Percentiles rank a stretch among this genome's conserved stretches.
Evolutionary conservation across 2,113 vertebrate species (phyloP).

Genomic region (Arvicanthis niloticus): DNA sequence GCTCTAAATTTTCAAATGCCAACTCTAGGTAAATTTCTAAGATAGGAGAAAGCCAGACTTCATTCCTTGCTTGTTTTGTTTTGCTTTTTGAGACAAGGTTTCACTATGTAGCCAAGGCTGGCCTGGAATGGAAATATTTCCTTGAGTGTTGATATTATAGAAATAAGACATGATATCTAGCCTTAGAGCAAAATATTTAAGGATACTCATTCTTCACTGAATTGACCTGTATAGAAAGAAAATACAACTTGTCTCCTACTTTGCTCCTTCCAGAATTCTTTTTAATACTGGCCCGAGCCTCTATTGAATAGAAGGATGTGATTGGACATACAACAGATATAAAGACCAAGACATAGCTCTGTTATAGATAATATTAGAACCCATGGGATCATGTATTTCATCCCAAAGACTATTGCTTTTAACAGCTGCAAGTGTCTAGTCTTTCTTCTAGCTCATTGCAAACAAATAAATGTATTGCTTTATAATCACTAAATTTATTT

Average conservation of each 20-base stretch:
- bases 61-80: not conserved
- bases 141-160: not conserved
- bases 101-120: not conserved
- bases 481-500: constrained; percentile 72
- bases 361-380: constrained; percentile 62
- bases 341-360: constrained; percentile 8
- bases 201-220: constrained; percentile 15
- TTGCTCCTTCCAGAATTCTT: not conserved
- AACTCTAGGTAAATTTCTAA: constrained; percentile 55
- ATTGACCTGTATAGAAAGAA: not conserved
- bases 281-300: constrained; percentile 21
- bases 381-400: constrained; percentile 45
- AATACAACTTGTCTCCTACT: not conserved
- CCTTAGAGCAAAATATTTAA: constrained; percentile 4
- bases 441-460: constrained; percentile 79
- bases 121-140: not conserved
- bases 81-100: not conserved
- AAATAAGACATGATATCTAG: not conserved
- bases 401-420: constrained; percentile 67
- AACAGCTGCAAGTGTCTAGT: constrained; percentile 71
- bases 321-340: constrained; percentile 44
- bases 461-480: constrained; percentile 70
- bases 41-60: not conserved
- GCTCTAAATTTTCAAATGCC: constrained; percentile 67
- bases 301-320: constrained; percentile 64